These are phyloP conservation scores for Ariolimax columbianus DNA, from an alignment of 2,888 invertebrate species.

Conservation along the genomic window DNA sequence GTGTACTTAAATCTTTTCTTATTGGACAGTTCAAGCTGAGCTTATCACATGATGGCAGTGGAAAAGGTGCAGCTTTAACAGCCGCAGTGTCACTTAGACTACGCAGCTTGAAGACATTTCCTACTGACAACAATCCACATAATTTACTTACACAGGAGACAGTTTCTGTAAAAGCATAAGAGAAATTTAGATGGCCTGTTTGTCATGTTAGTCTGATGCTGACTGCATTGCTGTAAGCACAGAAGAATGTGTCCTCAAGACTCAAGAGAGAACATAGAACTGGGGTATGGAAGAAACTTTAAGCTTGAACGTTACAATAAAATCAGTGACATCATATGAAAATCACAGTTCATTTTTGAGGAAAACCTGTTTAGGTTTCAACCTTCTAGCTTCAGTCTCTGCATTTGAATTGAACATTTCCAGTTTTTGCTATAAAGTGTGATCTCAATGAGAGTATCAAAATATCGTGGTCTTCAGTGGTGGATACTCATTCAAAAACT, in stretches of 20 bases:
- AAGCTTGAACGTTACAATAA: background rate
- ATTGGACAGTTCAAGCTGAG: conserved; percentile 70
- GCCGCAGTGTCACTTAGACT: conserved; percentile 76
- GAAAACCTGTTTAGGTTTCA: background rate
- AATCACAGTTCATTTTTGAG: background rate
- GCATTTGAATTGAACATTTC: background rate
- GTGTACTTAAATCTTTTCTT: background rate
- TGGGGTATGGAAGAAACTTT: background rate
- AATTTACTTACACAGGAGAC: background rate
- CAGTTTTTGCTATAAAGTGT: too few species aligned
- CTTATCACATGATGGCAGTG: conserved; percentile 78
- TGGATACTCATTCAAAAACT: too few species aligned
- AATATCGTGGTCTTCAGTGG: too few species aligned
- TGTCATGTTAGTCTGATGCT: background rate
- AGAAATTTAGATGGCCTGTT: background rate
- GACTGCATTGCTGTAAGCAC: background rate
- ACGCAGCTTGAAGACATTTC: conserved; percentile 46
- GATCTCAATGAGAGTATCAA: too few species aligned
- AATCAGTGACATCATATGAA: background rate
- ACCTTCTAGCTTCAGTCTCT: background rate
- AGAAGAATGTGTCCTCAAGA: background rate
- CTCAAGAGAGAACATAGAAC: background rate
- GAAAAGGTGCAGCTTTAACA: conserved; percentile 79
- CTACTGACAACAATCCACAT: background rate
- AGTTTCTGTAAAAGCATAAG: conserved; percentile 27